Conservation (phyloP, 2,797 vertebrate genomes). For the Antennarius maculatus region DNA sequence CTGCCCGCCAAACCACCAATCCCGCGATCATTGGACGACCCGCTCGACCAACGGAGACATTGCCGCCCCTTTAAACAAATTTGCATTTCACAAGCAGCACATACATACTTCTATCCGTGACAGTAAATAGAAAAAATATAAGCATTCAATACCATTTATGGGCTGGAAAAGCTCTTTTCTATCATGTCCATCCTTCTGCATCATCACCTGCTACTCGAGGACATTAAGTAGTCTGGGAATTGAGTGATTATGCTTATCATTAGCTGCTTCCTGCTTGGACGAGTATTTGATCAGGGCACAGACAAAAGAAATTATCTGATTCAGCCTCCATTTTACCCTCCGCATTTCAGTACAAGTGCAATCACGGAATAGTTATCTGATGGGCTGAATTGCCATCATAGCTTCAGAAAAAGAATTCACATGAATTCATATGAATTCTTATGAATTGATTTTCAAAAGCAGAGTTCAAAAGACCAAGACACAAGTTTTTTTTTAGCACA, state of each 20-base stretch:
- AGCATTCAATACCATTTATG: slow-evolving; percentile 47
- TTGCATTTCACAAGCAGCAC: slow-evolving; percentile 30
- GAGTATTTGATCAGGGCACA: slow-evolving; percentile 58
- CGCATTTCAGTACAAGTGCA: slow-evolving; percentile 3
- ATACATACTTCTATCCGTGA: background rate
- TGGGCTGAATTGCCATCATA: slow-evolving; percentile 4
- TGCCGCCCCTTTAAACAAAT: slow-evolving; percentile 1
- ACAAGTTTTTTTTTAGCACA: too few relatives aligned
- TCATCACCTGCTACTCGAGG: slow-evolving; percentile 53
- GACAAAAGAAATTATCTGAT: slow-evolving; percentile 50
- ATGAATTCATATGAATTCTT: too few relatives aligned
- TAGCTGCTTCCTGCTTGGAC: slow-evolving; percentile 53
- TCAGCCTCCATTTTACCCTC: slow-evolving; percentile 36
- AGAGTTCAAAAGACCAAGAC: too few relatives aligned
- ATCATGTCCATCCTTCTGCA: slow-evolving; percentile 50
- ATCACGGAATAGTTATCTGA: slow-evolving; percentile 20
- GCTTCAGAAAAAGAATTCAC: slow-evolving; percentile 8
- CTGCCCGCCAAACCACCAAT: too few relatives aligned
- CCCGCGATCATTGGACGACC: too few relatives aligned
- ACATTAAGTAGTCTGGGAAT: slow-evolving; percentile 58
- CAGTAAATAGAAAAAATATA: background rate
- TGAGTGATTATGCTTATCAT: slow-evolving; percentile 71
- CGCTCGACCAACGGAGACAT: too few relatives aligned
- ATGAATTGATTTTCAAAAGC: too few relatives aligned
- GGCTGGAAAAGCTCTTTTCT: slow-evolving; percentile 39